A percentile compares a stretch with the other conserved stretches of the same genome.
phyloP scores from a whole-genome alignment of 2,888 invertebrate species.

The Encarsia formosa region DNA sequence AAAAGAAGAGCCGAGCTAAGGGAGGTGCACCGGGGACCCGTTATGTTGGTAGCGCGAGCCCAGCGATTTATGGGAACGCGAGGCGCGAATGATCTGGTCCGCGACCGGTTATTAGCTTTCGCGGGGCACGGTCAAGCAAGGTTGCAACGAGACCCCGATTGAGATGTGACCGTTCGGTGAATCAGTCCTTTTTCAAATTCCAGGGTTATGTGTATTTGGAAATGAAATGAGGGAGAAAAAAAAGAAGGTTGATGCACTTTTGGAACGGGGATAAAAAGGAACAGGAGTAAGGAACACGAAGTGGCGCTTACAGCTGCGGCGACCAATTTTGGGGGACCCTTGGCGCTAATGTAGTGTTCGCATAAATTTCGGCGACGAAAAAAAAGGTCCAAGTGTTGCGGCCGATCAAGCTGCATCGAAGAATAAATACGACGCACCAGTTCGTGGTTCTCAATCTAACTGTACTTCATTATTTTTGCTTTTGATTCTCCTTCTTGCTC shows the following conservation, averaged over 20 bases:
- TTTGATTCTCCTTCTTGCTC: background rate
- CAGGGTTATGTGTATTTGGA: background rate
- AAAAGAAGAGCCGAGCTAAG: no score
- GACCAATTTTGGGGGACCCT: no score
- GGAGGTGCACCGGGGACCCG: constrained; percentile 40
- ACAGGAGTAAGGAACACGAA: constrained; percentile 5
- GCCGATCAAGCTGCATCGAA: constrained; percentile 32
- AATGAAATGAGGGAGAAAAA: background rate
- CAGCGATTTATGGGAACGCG: constrained; percentile 47
- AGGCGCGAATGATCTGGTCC: constrained; percentile 39
- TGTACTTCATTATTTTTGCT: background rate
- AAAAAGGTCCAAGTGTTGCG: constrained; percentile 25
- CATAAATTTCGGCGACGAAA: constrained; percentile 16
- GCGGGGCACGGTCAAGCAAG: background rate
- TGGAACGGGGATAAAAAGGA: background rate
- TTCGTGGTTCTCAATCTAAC: constrained; percentile 23
- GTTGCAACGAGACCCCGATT: background rate
- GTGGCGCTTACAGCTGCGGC: constrained; percentile 16
- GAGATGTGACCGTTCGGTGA: background rate
- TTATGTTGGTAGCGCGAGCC: no score
- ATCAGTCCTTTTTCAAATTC: background rate
- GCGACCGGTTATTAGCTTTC: constrained; percentile 34
- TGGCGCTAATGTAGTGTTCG: constrained; percentile 22
- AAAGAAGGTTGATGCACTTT: constrained; percentile 16
- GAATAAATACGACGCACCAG: constrained; percentile 30